These are phyloP conservation scores for Nannospalax galili DNA, from an alignment of 2,113 vertebrate genomes.

Conservation along the genomic window DNA sequence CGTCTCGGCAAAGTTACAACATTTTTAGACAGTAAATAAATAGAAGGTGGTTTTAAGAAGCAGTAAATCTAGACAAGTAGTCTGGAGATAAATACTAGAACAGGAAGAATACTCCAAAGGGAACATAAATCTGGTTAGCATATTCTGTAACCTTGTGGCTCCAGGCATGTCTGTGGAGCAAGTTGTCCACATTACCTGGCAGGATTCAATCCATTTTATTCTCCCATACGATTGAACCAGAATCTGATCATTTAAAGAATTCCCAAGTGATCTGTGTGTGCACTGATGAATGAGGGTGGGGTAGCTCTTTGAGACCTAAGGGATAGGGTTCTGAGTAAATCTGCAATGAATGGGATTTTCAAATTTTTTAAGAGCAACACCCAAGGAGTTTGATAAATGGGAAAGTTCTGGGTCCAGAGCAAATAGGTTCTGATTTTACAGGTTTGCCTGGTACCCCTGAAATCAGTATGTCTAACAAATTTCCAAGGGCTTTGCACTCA, in stretches of 20 bases:
- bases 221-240: background rate
- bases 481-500: background rate
- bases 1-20: slow-evolving; percentile 44
- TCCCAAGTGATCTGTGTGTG: background rate
- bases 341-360: background rate
- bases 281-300: background rate
- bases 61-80: background rate
- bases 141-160: background rate
- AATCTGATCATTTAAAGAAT: background rate
- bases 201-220: background rate
- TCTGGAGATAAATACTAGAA: slow-evolving; percentile 28
- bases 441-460: background rate
- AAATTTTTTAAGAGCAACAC: background rate
- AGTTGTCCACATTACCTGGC: background rate
- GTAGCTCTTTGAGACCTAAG: background rate
- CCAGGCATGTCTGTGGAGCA: background rate
- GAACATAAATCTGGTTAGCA: background rate
- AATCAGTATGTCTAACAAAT: slow-evolving; percentile 34
- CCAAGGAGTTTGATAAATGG: background rate
- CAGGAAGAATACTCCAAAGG: background rate
- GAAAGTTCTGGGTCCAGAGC: background rate
- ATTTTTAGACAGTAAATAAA: slow-evolving; percentile 69
- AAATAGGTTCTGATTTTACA: background rate
- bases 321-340: background rate
- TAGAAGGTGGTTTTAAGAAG: slow-evolving; percentile 48